phyloP scores from a whole-genome alignment of 2,888 invertebrate species.

The Oscheius sp. region DNA sequence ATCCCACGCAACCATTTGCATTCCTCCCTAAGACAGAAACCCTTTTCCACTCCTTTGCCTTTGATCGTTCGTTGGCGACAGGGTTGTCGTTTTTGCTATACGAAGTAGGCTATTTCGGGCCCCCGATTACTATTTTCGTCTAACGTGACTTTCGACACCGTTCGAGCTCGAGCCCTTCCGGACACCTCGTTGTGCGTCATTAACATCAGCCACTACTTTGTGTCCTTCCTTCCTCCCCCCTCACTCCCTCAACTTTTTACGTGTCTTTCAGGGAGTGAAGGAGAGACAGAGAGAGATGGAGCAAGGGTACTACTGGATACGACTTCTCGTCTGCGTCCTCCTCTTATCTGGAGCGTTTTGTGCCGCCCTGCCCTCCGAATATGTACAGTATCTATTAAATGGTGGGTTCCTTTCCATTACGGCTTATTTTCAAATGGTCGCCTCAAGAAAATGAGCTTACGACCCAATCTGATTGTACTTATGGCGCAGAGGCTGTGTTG shows the following conservation, averaged over 20 bases:
- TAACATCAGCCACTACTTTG: background rate
- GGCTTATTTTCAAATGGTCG: too few species aligned
- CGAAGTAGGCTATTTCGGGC: background rate
- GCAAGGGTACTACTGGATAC: slow-evolving; percentile 37
- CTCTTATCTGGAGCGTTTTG: slow-evolving; percentile 30
- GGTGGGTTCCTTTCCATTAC: slow-evolving; percentile 5
- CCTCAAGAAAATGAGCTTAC: too few species aligned
- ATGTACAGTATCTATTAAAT: slow-evolving; percentile 56
- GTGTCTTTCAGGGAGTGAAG: background rate
- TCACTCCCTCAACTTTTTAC: background rate
- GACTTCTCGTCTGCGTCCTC: slow-evolving; percentile 34
- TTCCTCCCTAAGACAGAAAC: background rate
- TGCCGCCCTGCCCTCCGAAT: slow-evolving; percentile 54
- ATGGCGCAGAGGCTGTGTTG: too few species aligned
- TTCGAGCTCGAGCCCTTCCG: background rate
- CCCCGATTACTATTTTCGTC: background rate
- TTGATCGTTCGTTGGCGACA: background rate
- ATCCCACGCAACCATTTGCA: too few species aligned
- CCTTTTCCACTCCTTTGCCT: background rate
- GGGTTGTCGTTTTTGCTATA: background rate
- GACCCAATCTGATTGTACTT: too few species aligned
- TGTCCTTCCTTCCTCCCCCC: background rate
- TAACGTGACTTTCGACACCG: background rate
- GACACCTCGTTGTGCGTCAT: background rate
- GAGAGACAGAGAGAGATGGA: slow-evolving; percentile 25